Evolutionary conservation across 2,113 vertebrate genomes (phyloP).

Genomic region (Hipposideros armiger): DNA sequence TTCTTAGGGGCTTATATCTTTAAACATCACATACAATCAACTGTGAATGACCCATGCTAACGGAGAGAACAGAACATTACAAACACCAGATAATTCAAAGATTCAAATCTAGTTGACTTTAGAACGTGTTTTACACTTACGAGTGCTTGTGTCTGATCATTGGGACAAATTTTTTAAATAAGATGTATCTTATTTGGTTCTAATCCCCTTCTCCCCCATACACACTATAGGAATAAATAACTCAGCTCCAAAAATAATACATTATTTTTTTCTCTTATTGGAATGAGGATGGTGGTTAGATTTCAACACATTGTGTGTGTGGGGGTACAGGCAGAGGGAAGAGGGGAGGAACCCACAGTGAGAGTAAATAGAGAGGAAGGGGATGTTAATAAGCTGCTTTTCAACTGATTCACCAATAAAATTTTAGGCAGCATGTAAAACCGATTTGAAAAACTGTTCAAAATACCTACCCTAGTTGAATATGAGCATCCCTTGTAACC

Average conservation of each 20-base stretch:
- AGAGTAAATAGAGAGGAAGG: neutral
- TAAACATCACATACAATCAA: constrained; percentile 8
- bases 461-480: neutral
- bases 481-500: neutral
- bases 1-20: constrained; percentile 1
- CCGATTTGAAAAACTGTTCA: neutral
- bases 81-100: constrained; percentile 2
- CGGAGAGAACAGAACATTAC: neutral
- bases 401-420: neutral
- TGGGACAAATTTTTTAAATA: constrained; percentile 40
- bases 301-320: neutral
- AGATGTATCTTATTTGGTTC: constrained; percentile 6
- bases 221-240: constrained; percentile 43
- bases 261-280: neutral
- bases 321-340: no score
- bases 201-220: accelerated
- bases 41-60: neutral
- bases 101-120: neutral
- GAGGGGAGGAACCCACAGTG: neutral
- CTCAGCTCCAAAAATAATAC: constrained; percentile 53
- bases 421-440: neutral
- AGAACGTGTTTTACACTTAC: neutral
- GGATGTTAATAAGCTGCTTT: neutral
- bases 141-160: constrained; percentile 14
- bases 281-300: neutral